Evolutionary conservation across 2,797 vertebrate genomes (phyloP), one percentile per base, ranked within the genome.

Genomic region (Alectoris magna): DNA sequence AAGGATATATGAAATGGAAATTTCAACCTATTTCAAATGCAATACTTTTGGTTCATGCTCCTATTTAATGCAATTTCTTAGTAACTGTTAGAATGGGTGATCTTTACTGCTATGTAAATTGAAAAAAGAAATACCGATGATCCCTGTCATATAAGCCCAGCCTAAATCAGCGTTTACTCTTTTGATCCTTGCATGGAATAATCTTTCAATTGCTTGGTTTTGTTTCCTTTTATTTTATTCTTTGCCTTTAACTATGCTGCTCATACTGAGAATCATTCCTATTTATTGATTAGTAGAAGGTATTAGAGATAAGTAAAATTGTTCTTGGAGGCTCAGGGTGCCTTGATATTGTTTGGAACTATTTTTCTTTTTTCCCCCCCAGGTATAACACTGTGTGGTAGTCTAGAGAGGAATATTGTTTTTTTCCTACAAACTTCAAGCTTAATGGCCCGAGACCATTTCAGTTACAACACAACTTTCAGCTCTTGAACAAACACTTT

Each of bases 391-490:
- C 81, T 88, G 26, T 68, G 24, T 71, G 13, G 13, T 44, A 49
- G 43, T 92, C 46, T 82, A 29, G 48, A 73, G 39, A 84, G 46
- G 58, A 69, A 53, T 83, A 66, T n/a, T 88, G 41, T 71, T 88
- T 58, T 85, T 86, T 86, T 86, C 43, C 51, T 87, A 21, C 39
- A 72, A 90, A 75, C 59, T 88, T 82, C n/a, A 34, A 8, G 1
- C 27, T 69, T 86, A 86, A 86, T 60, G 84, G 51, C 90, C 88
- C 49, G 10, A 84, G 68, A 75, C 67, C 39, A 70, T 91, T 87
- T 88, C 21, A 82, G 39, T 39, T 86, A 43, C 36, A 80, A 62
- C 14, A 70, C 15, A 84, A 67, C 60, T 75, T 91, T 55, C 31
- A 44, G 36, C n/a, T 93, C 86, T 36, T 63, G 21, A 84, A 56